Evolutionary conservation across 2,888 invertebrate species (phyloP).

Genomic region (Disparrhopalites patrizii): DNA sequence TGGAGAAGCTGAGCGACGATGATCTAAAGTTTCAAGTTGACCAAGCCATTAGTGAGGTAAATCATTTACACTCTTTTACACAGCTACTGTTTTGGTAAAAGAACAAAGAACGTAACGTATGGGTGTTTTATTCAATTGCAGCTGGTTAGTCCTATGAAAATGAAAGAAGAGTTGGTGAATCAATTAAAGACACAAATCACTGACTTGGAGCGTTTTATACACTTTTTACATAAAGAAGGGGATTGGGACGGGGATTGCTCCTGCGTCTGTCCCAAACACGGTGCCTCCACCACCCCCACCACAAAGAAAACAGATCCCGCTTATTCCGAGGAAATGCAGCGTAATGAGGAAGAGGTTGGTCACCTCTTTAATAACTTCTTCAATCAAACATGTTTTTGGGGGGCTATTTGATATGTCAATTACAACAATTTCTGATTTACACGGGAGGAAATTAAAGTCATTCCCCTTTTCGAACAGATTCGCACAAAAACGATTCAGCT

Average conservation of each 20-base stretch:
- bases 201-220: constrained; percentile 95
- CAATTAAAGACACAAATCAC: constrained; percentile 96
- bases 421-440: background rate
- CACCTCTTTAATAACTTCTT: no score
- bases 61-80: no score
- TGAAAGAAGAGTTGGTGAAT: constrained; percentile 91
- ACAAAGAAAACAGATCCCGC: no score
- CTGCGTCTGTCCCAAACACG: constrained; percentile 53
- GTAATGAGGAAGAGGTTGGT: constrained; percentile 45
- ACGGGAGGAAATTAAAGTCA: background rate
- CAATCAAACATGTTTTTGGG: no score
- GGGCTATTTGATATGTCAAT: background rate
- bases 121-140: constrained; percentile 50
- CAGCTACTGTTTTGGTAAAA: no score
- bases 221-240: constrained; percentile 73
- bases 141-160: constrained; percentile 88
- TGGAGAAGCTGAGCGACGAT: constrained; percentile 68
- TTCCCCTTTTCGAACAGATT: constrained; percentile 46
- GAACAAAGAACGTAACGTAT: no score
- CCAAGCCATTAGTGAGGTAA: constrained; percentile 74
- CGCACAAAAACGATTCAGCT: constrained; percentile 64
- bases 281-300: constrained; percentile 18
- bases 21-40: constrained; percentile 85
- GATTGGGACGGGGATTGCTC: constrained; percentile 50
- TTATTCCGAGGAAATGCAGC: constrained; percentile 28